Evolutionary conservation across 1,140 invertebrate species (phyloP).

Genomic region (Fopius arisanus): DNA sequence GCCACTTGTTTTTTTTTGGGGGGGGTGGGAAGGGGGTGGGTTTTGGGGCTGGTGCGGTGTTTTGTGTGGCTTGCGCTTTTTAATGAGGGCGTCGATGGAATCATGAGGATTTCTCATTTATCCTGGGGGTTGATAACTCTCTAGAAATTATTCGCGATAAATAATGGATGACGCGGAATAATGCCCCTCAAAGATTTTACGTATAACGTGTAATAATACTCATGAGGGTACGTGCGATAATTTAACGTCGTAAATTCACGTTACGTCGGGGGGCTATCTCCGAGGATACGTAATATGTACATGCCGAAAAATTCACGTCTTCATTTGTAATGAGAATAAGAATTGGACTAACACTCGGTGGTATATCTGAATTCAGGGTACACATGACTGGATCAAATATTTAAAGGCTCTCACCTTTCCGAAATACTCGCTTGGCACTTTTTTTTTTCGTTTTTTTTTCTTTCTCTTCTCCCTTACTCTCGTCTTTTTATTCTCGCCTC

Average conservation of each 20-base stretch:
- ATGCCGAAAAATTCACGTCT: background rate
- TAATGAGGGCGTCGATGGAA: background rate
- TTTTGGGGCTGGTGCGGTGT: background rate
- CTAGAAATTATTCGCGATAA: background rate
- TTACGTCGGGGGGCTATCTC: background rate
- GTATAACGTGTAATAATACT: background rate
- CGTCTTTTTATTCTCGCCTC: too few species aligned
- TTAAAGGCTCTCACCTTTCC: conserved; percentile 38
- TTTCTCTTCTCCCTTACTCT: too few species aligned
- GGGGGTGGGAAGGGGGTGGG: background rate
- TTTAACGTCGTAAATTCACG: background rate
- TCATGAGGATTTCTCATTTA: background rate
- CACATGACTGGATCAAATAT: conserved; percentile 43
- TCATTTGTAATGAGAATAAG: background rate
- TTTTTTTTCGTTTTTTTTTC: background rate
- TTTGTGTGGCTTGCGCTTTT: background rate
- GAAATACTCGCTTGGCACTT: conserved; percentile 23
- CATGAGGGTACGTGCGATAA: background rate
- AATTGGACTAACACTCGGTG: background rate
- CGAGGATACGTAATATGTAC: background rate
- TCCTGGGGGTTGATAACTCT: background rate
- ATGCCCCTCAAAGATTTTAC: background rate
- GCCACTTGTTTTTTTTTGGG: background rate
- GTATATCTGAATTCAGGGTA: conserved; percentile 18
- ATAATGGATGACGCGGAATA: background rate